Percentiles rank a stretch among this genome's conserved stretches.
phyloP scores from a whole-genome alignment of 2,113 vertebrate species.

The Apteryx owenii region DNA sequence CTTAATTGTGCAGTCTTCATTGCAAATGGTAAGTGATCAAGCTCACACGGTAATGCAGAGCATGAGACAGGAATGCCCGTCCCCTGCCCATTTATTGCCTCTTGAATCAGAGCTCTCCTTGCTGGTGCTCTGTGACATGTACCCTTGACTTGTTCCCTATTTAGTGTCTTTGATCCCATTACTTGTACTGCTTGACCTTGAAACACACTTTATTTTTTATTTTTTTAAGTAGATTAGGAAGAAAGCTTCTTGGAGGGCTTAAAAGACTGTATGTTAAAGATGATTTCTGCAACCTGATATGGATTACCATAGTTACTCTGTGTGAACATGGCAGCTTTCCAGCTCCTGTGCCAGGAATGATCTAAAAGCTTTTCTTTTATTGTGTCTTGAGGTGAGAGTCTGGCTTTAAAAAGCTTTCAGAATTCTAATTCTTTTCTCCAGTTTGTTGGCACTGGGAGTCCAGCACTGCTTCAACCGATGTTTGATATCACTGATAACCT shows the following conservation, averaged over 20 bases:
- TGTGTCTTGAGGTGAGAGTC: constrained; percentile 62
- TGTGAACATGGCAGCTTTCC: constrained; percentile 59
- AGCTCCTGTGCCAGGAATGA: constrained; percentile 66
- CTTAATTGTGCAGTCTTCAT: not conserved
- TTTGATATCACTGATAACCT: constrained; percentile 61
- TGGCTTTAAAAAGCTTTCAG: constrained; percentile 63
- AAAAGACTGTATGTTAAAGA: constrained; percentile 52
- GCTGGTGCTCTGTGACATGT: not conserved
- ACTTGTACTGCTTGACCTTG: constrained; percentile 48
- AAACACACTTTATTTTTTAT: constrained; percentile 39
- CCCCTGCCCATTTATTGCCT: not conserved
- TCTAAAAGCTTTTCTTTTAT: constrained; percentile 74
- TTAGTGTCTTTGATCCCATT: not conserved
- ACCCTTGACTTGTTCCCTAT: not conserved
- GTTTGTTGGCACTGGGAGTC: constrained; percentile 36
- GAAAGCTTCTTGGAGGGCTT: constrained; percentile 60
- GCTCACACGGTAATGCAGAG: not conserved
- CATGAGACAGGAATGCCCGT: not conserved
- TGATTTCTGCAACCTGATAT: constrained; percentile 68
- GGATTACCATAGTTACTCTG: constrained; percentile 62
- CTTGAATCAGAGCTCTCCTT: not conserved
- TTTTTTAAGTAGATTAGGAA: constrained; percentile 61
- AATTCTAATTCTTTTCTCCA: constrained; percentile 63
- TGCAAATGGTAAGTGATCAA: not conserved
- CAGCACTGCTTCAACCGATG: not conserved